Conservation (phyloP, 2,888 invertebrate genomes). For the Amblyjoppa proteus region DNA sequence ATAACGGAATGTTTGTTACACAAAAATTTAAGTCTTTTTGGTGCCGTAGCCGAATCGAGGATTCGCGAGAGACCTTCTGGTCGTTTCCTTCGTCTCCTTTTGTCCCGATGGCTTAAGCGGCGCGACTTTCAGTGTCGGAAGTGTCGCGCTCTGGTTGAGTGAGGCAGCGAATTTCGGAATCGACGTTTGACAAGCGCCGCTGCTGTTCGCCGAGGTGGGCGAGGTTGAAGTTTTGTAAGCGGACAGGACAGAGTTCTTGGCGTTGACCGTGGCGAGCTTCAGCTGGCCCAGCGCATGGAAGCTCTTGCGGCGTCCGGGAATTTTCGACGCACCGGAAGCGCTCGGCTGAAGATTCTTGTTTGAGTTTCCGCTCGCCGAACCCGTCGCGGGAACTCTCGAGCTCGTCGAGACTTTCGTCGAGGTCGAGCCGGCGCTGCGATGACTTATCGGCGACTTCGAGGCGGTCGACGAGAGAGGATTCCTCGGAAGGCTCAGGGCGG, state of each 20-base stretch:
- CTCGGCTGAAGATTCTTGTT: background rate
- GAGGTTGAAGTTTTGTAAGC: conserved; percentile 29
- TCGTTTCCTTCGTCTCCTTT: background rate
- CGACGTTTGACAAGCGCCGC: background rate
- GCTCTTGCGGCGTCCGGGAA: conserved; percentile 52
- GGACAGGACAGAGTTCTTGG: background rate
- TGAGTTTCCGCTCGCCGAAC: background rate
- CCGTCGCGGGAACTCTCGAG: background rate
- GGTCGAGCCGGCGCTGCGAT: conserved; percentile 52
- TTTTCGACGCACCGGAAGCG: conserved; percentile 33
- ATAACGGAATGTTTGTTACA: background rate
- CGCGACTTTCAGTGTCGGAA: conserved; percentile 15
- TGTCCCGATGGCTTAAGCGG: conserved; percentile 1
- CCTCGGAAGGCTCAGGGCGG: conserved; percentile 1
- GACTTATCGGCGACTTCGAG: conserved; percentile 28
- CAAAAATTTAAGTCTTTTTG: background rate
- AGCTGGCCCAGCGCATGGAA: conserved; percentile 40
- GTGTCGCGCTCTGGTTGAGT: background rate
- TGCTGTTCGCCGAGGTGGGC: background rate
- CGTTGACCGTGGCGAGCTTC: conserved; percentile 44
- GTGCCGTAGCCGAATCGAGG: background rate
- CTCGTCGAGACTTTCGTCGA: conserved; percentile 27
- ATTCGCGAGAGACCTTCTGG: background rate
- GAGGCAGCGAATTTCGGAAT: background rate
- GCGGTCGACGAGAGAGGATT: conserved; percentile 20